These are phyloP conservation scores for Pituophis catenifer DNA, from an alignment of 2,113 vertebrate species.

Conservation along the genomic window DNA sequence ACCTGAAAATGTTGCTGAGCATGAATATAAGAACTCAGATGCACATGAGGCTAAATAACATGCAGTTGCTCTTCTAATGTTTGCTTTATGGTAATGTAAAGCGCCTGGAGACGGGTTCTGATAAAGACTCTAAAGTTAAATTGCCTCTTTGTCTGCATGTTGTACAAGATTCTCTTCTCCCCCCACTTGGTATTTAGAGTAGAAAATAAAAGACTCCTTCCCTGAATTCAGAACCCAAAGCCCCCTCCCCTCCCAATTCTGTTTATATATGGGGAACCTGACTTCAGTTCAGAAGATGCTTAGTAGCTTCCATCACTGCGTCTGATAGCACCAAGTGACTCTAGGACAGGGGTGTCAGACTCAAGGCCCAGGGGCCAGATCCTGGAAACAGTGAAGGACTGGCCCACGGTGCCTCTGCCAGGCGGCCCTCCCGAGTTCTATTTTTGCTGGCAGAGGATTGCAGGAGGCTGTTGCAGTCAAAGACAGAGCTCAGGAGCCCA, in stretches of 20 bases:
- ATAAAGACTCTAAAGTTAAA: background rate
- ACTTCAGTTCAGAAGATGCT: background rate
- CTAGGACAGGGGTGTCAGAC: background rate
- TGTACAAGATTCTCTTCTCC: background rate
- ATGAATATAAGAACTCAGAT: background rate
- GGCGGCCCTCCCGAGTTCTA: too few species aligned
- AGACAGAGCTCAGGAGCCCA: too few species aligned
- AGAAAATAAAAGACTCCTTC: background rate
- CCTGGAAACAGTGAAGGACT: too few species aligned
- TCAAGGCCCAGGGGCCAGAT: too few species aligned
- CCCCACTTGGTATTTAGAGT: background rate
- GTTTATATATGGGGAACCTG: background rate
- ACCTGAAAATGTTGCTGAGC: background rate
- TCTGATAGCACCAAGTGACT: background rate
- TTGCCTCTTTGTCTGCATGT: background rate
- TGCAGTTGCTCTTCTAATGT: background rate
- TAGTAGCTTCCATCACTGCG: background rate
- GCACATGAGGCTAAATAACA: background rate
- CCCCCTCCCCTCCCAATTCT: background rate
- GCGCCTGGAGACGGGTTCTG: background rate
- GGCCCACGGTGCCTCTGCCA: too few species aligned
- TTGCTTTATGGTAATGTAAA: background rate
- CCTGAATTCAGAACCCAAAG: background rate
- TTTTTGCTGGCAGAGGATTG: too few species aligned
- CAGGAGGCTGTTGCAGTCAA: too few species aligned